Conservation (phyloP, 2,888 invertebrate species). For the Lymantria monacha region DNA sequence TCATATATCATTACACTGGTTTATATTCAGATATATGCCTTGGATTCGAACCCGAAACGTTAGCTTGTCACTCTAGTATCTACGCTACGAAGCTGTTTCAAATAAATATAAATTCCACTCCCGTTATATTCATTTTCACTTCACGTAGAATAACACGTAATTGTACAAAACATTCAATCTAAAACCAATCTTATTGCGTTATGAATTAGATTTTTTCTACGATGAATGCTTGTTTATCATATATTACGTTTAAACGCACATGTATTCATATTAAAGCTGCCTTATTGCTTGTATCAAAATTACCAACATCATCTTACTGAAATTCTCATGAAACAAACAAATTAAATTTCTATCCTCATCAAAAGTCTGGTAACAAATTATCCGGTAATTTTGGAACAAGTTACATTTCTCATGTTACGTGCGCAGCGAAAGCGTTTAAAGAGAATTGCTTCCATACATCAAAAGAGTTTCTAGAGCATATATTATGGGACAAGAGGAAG, state of each 20-base stretch:
- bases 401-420: conserved; percentile 28
- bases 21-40: no score
- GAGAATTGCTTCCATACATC: conserved; percentile 48
- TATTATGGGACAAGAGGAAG: conserved; percentile 12
- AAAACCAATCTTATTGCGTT: conserved; percentile 1
- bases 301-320: conserved; percentile 11
- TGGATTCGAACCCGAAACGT: no score
- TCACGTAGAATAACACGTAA: neutral
- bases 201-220: neutral
- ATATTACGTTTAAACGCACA: conserved; percentile 2
- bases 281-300: conserved; percentile 13
- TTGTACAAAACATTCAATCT: neutral
- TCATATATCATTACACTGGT: no score
- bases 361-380: conserved; percentile 29
- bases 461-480: conserved; percentile 16
- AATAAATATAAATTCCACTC: neutral
- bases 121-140: neutral
- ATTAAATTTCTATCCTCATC: conserved; percentile 29
- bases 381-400: conserved; percentile 37
- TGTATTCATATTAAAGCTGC: conserved; percentile 5
- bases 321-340: conserved; percentile 14
- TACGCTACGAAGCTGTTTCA: no score
- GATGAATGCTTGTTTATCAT: neutral
- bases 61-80: no score
- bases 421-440: conserved; percentile 41